phyloP scores from a whole-genome alignment of 2,113 vertebrate species.

The Indicator maculatus region DNA sequence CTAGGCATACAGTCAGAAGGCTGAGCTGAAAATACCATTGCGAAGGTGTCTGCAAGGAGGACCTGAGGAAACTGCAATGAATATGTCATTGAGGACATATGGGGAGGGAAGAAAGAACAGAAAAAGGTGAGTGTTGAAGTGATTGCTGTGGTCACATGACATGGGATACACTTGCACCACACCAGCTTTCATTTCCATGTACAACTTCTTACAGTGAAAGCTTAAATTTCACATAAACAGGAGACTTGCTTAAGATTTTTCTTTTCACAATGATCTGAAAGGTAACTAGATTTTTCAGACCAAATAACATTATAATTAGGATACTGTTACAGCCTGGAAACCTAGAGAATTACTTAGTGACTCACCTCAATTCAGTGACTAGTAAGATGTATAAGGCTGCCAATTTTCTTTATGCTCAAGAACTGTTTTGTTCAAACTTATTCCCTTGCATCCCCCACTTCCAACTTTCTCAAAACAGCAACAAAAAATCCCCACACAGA shows the following conservation, averaged over 20 bases:
- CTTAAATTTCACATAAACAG: neutral
- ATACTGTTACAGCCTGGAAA: neutral
- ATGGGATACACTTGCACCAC: neutral
- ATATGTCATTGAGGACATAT: neutral
- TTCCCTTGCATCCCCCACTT: too few species aligned
- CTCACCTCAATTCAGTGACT: neutral
- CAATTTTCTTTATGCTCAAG: neutral
- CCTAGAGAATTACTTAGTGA: neutral
- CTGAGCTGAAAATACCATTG: neutral
- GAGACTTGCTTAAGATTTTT: neutral
- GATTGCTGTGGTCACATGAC: neutral
- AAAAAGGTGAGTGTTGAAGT: neutral
- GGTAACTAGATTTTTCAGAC: neutral
- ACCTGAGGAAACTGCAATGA: neutral
- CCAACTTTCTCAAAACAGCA: neutral
- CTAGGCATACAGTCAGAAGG: neutral
- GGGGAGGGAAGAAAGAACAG: neutral
- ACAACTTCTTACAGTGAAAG: neutral
- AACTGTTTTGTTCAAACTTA: neutral
- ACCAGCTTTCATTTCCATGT: neutral
- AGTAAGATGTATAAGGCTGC: neutral
- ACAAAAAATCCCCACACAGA: neutral
- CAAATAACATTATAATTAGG: neutral
- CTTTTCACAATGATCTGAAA: neutral
- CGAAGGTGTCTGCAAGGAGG: conserved; percentile 1